A percentile compares a stretch with the other conserved stretches of the same genome.
phyloP scores from a whole-genome alignment of 2,113 vertebrate species.

The Glaucidium brasilianum region DNA sequence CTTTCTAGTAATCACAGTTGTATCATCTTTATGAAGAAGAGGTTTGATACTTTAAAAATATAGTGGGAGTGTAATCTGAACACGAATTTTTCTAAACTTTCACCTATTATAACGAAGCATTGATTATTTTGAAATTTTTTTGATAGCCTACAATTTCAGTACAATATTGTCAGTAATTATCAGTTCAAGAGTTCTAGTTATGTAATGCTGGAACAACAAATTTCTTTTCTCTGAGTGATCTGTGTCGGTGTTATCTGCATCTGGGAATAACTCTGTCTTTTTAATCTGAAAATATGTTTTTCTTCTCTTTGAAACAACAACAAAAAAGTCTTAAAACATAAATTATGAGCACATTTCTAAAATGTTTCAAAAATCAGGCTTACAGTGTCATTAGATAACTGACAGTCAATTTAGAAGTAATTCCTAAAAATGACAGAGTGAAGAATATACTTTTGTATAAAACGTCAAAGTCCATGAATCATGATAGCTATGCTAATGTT shows the following conservation, averaged over 20 bases:
- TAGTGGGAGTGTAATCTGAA: background rate
- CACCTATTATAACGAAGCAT: background rate
- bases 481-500: background rate
- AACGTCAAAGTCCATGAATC: background rate
- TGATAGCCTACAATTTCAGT: background rate
- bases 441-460: background rate
- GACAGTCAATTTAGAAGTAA: background rate
- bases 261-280: background rate
- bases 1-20: background rate
- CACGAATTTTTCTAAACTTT: background rate
- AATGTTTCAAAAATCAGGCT: background rate
- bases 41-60: background rate
- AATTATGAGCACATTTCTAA: background rate
- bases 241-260: background rate
- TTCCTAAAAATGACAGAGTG: background rate
- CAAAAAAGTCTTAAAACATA: background rate
- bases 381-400: background rate
- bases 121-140: background rate
- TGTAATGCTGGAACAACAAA: background rate
- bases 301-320: background rate
- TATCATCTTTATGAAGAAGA: background rate
- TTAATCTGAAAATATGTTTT: background rate
- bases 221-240: background rate
- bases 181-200: background rate
- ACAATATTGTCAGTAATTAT: background rate